Evolutionary conservation across 2,113 vertebrate genomes (phyloP), one percentile per base, ranked within the genome.

Genomic region (Lipophrys pholis): DNA sequence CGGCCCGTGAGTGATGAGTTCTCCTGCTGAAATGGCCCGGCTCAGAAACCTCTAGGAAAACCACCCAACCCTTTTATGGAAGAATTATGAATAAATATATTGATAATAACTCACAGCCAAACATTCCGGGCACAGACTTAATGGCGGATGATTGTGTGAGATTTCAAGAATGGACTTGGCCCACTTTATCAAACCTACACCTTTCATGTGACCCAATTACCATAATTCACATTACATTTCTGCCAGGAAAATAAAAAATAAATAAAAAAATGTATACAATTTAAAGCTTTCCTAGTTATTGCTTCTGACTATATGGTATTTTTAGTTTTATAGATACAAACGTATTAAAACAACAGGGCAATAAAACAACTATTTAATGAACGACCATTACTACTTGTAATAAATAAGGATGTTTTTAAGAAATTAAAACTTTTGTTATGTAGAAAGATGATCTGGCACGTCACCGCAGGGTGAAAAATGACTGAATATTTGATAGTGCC

Each of bases 1-100:
- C 76, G 58, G 69, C 72, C 75, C 64, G 38, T 87, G 88, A 91
- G 80, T 88, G 85, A 90, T 91, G 88, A 87, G 74, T 84, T 87
- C 78, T 73, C 65, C 56, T 54, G n/a, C 63, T 53, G 73, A 79
- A 89, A 85, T 66, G 80, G 83, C 80, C 57, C 4, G 7, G 35
- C 68, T 16, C 21, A 30, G 72, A 87, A 83, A 89, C 69, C 69
- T 79, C 62, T 4, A 72, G 57, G 49, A 73, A 69, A 73, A 69
- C 12, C 56, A 71, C 35, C 61, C 55, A 58, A 64, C 49, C 74
- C 51, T 42, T 83, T 87, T 67, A 53, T 55, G 38, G 69, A 59
- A 57, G 8, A 51, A 51, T 17, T 8, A 57, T 21, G 43, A 17
- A 70, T 74, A 82, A 76, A 84, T 83, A 50, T 64, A 61, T 45